Evolutionary conservation across 92 coral and sea anemone species (phyloP), one percentile per base, ranked within the genome.

Genomic region (Siderastrea siderea): DNA sequence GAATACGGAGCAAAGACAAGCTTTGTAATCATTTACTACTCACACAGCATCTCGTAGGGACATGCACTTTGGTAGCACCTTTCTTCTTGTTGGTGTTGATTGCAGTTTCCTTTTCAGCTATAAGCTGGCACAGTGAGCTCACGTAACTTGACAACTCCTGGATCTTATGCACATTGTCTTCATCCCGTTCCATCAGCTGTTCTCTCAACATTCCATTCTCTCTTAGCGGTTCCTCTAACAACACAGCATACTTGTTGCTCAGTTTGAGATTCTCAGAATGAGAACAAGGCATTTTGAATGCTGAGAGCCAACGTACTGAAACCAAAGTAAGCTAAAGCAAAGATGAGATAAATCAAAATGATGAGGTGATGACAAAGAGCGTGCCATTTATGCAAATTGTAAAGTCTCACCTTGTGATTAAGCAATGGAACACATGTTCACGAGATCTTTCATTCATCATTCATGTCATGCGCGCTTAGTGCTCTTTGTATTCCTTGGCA

Each of bases 191-290:
- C 16, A 7, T 64, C 72, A 78, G 6, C 47, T 59, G 12, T 7
- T 64, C 73, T 38, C 83, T 79, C 45, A 79, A 17, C 13, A 73
- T 47, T 60, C 63, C 73, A 17, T 79, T 64, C 10, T 79, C 83
- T 19, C 47, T 64, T 48, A 79, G 7, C 9, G 73, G 47, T n/a
- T 79, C 61, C 5, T 79, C 73, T 9, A 64, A 47, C 4, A 79
- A 47, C 15, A 79, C 14, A n/a, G 48, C 73, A 64, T 63, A 64
- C 5, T 26, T 79, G 73, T 79, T 73, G 50, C 26, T 19, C 7
- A 79, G 83, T 72, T 26, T 79, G 12, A 63, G 13, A 12, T 49
- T 65, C 1, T 47, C 83, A 9, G 60, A 48, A 46, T 5, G 59
- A 1, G 72, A 15, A 15, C 81, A 58, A 13, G 71, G 48, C 83